Conservation (phyloP, 2,888 invertebrate species). For the Yponomeuta plumbellus region DNA sequence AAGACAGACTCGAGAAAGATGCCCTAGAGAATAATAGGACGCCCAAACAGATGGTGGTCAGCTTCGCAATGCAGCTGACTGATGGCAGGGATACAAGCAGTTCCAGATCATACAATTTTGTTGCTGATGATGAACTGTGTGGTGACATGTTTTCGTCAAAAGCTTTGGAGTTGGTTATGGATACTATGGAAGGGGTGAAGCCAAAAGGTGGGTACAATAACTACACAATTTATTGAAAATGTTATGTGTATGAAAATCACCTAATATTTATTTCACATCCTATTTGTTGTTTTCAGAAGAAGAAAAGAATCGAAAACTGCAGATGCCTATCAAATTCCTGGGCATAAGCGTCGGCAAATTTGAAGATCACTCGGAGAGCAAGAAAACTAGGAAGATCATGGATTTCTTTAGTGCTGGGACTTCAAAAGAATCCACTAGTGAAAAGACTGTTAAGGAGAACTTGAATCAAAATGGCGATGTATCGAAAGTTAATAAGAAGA, state of each 20-base stretch:
- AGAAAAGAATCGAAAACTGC: slow-evolving; percentile 52
- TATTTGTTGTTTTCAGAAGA: slow-evolving; percentile 41
- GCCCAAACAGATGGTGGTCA: slow-evolving; percentile 87
- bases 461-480: slow-evolving; percentile 17
- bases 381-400: slow-evolving; percentile 74
- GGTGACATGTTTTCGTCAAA: slow-evolving; percentile 80
- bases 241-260: background rate
- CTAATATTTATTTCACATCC: background rate
- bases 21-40: slow-evolving; percentile 86
- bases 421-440: slow-evolving; percentile 36
- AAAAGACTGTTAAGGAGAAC: slow-evolving; percentile 31
- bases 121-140: slow-evolving; percentile 78
- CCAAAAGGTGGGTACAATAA: slow-evolving; percentile 40
- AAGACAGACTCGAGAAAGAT: slow-evolving; percentile 89
- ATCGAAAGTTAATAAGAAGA: slow-evolving; percentile 10
- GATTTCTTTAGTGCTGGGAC: slow-evolving; percentile 73
- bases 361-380: slow-evolving; percentile 71
- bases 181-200: slow-evolving; percentile 68
- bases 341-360: slow-evolving; percentile 90
- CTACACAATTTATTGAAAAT: background rate
- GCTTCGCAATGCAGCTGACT: slow-evolving; percentile 77
- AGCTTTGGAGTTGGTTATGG: slow-evolving; percentile 81
- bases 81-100: slow-evolving; percentile 75
- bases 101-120: slow-evolving; percentile 79
- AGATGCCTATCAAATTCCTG: slow-evolving; percentile 80